A percentile compares a stretch with the other conserved stretches of the same genome.
Conservation (phyloP, 2,888 invertebrate species). For the Timema podura region DNA sequence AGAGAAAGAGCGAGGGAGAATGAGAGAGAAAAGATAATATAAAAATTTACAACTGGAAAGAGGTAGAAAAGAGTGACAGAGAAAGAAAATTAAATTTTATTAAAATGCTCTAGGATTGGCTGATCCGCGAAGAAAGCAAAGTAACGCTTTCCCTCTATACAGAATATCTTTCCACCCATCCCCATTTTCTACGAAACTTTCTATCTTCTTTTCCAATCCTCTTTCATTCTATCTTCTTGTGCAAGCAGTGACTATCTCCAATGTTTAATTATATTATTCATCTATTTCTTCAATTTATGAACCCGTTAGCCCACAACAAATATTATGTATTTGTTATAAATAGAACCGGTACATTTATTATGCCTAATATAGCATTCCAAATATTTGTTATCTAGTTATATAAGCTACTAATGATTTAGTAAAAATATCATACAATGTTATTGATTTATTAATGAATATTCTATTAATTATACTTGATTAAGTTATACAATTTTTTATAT, state of each 20-base stretch:
- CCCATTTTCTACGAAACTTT: constrained; percentile 13
- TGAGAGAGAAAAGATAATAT: not conserved
- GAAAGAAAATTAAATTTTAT: constrained; percentile 28
- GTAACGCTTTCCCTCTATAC: not conserved
- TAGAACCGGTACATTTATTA: too few relatives aligned
- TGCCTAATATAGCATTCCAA: too few relatives aligned
- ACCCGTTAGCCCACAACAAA: too few relatives aligned
- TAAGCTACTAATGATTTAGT: too few relatives aligned
- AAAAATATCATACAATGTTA: too few relatives aligned
- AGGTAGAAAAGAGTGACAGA: constrained; percentile 2
- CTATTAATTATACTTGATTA: too few relatives aligned
- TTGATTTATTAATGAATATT: too few relatives aligned
- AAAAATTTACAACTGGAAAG: not conserved
- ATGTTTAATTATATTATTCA: too few relatives aligned
- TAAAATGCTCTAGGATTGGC: constrained; percentile 28
- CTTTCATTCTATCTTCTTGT: not conserved
- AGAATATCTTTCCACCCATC: not conserved
- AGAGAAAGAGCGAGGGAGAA: constrained; percentile 6
- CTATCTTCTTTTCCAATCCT: constrained; percentile 5
- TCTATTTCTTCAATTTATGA: too few relatives aligned
- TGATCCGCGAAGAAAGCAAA: constrained; percentile 15
- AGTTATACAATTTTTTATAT: too few relatives aligned
- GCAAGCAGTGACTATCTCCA: constrained; percentile 9
- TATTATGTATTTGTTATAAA: too few relatives aligned
- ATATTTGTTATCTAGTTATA: too few relatives aligned